Percentiles rank a stretch among this genome's conserved stretches.
phyloP scores from a whole-genome alignment of 2,888 invertebrate genomes.

The Mamestra brassicae region DNA sequence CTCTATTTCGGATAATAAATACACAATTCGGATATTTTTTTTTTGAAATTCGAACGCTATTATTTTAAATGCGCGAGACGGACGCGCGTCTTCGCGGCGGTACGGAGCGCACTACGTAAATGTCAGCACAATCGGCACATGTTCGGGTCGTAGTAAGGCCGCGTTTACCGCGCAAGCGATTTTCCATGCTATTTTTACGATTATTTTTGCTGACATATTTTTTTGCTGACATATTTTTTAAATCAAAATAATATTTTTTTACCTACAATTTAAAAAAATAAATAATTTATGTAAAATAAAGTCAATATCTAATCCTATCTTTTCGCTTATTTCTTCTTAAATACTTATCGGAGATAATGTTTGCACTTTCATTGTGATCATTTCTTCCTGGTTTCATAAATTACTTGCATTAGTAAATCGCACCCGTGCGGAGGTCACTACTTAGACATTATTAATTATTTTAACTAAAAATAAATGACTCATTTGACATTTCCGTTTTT shows the following conservation, averaged over 20 bases:
- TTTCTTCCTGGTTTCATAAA: too few relatives aligned
- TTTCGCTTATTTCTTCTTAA: not conserved
- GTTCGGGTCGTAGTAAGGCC: constrained; percentile 84
- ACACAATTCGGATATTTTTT: constrained; percentile 68
- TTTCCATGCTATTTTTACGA: constrained; percentile 67
- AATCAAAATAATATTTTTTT: too few relatives aligned
- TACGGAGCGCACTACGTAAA: constrained; percentile 89
- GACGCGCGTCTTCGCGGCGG: constrained; percentile 84
- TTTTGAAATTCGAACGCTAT: constrained; percentile 73
- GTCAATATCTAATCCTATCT: too few relatives aligned
- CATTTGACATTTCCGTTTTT: too few relatives aligned
- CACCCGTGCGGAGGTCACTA: not conserved
- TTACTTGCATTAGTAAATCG: not conserved
- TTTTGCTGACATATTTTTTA: too few relatives aligned
- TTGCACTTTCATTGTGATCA: not conserved
- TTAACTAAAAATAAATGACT: too few relatives aligned
- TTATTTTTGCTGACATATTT: too few relatives aligned
- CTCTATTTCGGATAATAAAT: constrained; percentile 69
- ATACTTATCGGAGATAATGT: not conserved
- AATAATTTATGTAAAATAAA: too few relatives aligned
- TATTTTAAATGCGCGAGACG: constrained; percentile 70
- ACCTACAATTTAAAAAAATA: too few relatives aligned
- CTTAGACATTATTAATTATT: too few relatives aligned
- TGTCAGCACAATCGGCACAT: constrained; percentile 89
- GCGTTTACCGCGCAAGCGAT: constrained; percentile 72